These are phyloP conservation scores for Phalanger gymnotis DNA, from an alignment of 2,797 vertebrate genomes.

Conservation along the genomic window DNA sequence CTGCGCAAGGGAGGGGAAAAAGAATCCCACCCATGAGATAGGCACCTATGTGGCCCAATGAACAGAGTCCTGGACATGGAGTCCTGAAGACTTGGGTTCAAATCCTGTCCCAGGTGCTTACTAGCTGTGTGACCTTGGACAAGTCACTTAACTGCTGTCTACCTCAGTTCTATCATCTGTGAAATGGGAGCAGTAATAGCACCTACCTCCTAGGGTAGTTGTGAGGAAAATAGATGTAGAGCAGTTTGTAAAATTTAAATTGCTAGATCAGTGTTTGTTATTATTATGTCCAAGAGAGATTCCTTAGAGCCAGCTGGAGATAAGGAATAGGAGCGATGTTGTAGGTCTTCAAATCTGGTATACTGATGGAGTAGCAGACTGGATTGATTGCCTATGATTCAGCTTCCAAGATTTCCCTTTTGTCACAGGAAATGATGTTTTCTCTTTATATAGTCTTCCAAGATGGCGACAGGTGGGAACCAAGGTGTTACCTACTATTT, in stretches of 20 bases:
- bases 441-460: neutral
- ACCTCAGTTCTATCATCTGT: neutral
- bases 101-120: neutral
- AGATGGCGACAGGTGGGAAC: neutral
- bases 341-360: neutral
- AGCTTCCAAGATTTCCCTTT: neutral
- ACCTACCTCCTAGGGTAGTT: neutral
- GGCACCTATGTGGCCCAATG: neutral
- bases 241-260: neutral
- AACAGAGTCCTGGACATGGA: neutral
- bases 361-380: neutral
- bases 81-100: neutral
- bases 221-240: neutral
- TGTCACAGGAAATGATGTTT: neutral
- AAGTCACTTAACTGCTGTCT: neutral
- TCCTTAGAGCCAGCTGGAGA: neutral
- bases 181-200: neutral
- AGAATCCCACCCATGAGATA: neutral
- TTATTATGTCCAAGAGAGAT: neutral
- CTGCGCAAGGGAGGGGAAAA: neutral
- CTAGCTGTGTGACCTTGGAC: neutral
- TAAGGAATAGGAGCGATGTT: neutral
- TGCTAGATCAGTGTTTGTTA: neutral
- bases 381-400: neutral
- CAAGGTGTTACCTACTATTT: neutral